Conservation (phyloP, 2,888 invertebrate genomes). For the Scaptomyza flava region DNA sequence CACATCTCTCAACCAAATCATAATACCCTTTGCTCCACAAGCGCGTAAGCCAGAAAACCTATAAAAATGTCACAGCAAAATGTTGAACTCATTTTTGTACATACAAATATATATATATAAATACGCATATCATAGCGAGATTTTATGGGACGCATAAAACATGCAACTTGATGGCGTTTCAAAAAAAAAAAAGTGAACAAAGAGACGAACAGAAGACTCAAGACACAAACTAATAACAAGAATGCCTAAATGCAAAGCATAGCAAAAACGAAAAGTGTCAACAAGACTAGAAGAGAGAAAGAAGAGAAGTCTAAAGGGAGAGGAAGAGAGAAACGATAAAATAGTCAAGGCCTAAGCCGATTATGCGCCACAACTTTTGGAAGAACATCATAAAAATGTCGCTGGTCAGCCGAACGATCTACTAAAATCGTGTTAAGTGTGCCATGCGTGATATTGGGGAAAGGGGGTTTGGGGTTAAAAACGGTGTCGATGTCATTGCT, state of each 20-base stretch:
- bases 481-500: constrained; percentile 63
- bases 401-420: constrained; percentile 53
- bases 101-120: not conserved
- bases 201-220: constrained; percentile 58
- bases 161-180: constrained; percentile 69
- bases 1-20: constrained; percentile 15
- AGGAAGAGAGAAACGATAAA: constrained; percentile 5
- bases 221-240: constrained; percentile 69
- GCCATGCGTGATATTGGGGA: constrained; percentile 21
- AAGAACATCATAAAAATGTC: constrained; percentile 63
- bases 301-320: not conserved
- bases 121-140: constrained; percentile 47
- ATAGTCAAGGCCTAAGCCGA: constrained; percentile 58
- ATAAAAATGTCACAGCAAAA: constrained; percentile 79
- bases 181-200: constrained; percentile 9
- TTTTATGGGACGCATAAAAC: constrained; percentile 67
- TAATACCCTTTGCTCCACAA: not conserved
- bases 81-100: constrained; percentile 68
- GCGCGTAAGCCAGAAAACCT: constrained; percentile 15
- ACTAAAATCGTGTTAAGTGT: constrained; percentile 72
- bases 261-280: constrained; percentile 40
- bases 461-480: not conserved
- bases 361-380: constrained; percentile 57
- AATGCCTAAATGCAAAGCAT: constrained; percentile 59
- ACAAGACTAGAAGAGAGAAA: constrained; percentile 1